Evolutionary conservation across 2,113 vertebrate genomes (phyloP), one percentile per base, ranked within the genome.

Genomic region (Rhinolophus ferrumequinum): DNA sequence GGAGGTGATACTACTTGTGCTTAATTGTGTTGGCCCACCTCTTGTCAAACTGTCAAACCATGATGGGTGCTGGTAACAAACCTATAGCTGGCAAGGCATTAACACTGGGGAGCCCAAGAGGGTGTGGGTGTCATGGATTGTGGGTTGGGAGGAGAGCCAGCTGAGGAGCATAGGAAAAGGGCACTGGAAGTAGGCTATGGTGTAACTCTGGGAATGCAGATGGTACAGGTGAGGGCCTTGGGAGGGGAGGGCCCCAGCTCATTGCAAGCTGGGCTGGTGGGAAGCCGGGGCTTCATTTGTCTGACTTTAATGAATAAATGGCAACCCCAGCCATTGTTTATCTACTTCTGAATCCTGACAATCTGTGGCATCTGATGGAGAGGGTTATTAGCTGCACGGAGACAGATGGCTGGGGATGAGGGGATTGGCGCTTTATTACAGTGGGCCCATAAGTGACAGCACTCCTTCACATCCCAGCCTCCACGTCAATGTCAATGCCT

Each of bases 331-430:
- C n/a, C 84, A 97, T 98, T 98, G 95, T 97, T 97, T 98, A 97
- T 97, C 98, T 98, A 88, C 97, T 98, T 97, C 98, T 98, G 97
- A 97, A 97, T 97, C 97, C 96, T 98, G 98, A 98, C 98, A 98
- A 97, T 97, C 94, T 28, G 97, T 98, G 97, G 97, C 97, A 92
- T 97, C 98, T 98, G 98, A 99, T 97, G 88, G 97, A 98, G 97
- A 96, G 94, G 97, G 97, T 98, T 98, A 98, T 98, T 98, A 98
- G 97, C 86, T 95, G 98, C 97, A 96, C 24, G 70, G 97, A 98
- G 98, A 99, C 98, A 98, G 98, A 98, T 98, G 98, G 98, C 38
- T 83, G 83, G 96, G 98, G 98, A 98, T 97, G 98, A 97, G 93
- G 98, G 97, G 97, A 80, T 79, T 97, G 97, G 2, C 28, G 98